Base-by-base conservation (phyloP, 2,888 invertebrate genomes). In the Marasmarcha lunaedactyla region DNA sequence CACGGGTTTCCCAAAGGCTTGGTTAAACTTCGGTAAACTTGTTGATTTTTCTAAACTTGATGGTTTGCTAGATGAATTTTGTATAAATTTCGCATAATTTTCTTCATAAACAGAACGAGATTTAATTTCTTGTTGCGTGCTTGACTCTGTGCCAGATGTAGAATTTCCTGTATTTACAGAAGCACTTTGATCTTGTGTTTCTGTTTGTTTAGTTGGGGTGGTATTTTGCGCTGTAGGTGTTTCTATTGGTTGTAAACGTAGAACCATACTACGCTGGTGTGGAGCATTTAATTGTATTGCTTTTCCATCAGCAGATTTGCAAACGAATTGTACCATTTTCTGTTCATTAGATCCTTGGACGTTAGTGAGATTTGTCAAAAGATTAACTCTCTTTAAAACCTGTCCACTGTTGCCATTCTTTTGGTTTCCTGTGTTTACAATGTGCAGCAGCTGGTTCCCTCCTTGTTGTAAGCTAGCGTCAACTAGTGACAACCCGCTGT, bases 1-100 rank as follows among this genome's bases (percentile, higher is more conserved):
- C 35, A 89, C 88, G 35, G 89, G 87, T 66, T 91, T 91, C 1
- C 91, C 90, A 62, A 92, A 92, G 0, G 90, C 91, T 68, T 91
- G 91, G 57, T 91, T 90, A 59, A 92, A 92, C 66, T 92, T 91
- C 2, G 92, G 92, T 43, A 92, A 70, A 39, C 85, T 81, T 7
- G 84, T 84, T 5, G 73, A 61, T 51, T 83, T 79, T 54, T 86
- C 86, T 33, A 63, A 51, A 37, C 53, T 46, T 7, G 59, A 39
- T 14, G 64, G 54, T 55, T 77, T 77, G 27, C 55, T 62, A 20
- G 71, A 64, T 0, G 74, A 65, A 41, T 66, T 73, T 52, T 86
- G 85, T 46, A 85, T 78, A 52, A 85, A 84, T 55, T 86, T 85
- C 0, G 85, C 83, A 49, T 83, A 85, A 48, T 84, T 86, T 59